Percentiles rank a stretch among this genome's conserved stretches.
Evolutionary conservation across 2,888 invertebrate species (phyloP).

Genomic region (Orthonevra nobilis): DNA sequence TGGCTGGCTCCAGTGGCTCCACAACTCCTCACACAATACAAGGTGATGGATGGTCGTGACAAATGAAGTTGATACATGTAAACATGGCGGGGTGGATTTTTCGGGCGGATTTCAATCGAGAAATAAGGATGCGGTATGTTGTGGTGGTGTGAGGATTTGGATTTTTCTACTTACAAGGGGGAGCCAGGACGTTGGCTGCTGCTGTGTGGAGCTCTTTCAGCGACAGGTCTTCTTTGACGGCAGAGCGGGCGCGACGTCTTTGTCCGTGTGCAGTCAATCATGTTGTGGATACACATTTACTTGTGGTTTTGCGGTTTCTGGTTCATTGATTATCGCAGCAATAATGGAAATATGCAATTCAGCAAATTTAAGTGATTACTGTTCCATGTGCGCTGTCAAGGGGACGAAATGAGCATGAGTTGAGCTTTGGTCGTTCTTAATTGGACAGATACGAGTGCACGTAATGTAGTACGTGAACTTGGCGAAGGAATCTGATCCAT

Average conservation of each 20-base stretch:
- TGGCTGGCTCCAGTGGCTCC: conserved; percentile 5
- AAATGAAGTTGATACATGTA: conserved; percentile 57
- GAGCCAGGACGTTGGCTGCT: too few species aligned
- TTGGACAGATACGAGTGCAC: conserved; percentile 25
- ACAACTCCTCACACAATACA: background rate
- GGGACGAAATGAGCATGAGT: conserved; percentile 22
- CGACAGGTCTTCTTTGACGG: background rate
- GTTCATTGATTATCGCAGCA: conserved; percentile 25
- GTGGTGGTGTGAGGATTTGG: background rate
- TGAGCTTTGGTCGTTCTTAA: conserved; percentile 26
- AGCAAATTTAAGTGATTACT: conserved; percentile 55
- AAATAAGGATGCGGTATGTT: background rate
- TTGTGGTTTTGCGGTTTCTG: conserved; percentile 31
- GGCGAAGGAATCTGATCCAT: too few species aligned
- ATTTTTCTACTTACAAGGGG: background rate
- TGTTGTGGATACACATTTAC: conserved; percentile 4
- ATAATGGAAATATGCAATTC: conserved; percentile 45
- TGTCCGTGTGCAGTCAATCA: conserved; percentile 10
- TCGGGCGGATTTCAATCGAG: conserved; percentile 28
- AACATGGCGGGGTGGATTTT: conserved; percentile 24
- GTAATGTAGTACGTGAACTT: too few species aligned
- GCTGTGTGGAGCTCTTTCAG: background rate
- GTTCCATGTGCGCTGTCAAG: conserved; percentile 36
- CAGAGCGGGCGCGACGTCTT: background rate
- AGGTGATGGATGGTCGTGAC: conserved; percentile 59